Evolutionary conservation across 1,140 invertebrate species (phyloP).

Genomic region (Brachystomella parvula): DNA sequence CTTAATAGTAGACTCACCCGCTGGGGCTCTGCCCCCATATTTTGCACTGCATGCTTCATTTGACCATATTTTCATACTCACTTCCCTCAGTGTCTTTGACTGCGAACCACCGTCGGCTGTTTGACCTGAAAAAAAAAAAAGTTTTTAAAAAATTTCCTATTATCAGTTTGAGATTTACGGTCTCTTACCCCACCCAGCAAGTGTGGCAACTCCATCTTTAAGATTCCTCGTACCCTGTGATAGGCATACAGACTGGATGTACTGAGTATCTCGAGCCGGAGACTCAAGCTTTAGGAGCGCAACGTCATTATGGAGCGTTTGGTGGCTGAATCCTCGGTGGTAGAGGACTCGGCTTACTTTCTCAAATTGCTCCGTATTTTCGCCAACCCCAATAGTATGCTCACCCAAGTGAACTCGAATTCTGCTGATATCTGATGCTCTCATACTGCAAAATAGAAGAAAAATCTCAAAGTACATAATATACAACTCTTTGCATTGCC

Average conservation of each 20-base stretch:
- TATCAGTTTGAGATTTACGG: too few species aligned
- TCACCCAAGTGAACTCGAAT: slow-evolving; percentile 71
- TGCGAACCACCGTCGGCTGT: not conserved
- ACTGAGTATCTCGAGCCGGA: slow-evolving; percentile 39
- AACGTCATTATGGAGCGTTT: slow-evolving; percentile 40
- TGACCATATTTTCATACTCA: slow-evolving; percentile 72
- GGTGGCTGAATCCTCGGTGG: slow-evolving; percentile 28
- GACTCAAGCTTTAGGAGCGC: slow-evolving; percentile 40
- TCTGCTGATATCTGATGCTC: slow-evolving; percentile 71
- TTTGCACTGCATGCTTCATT: slow-evolving; percentile 67
- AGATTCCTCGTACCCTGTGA: slow-evolving; percentile 26
- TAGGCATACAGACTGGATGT: slow-evolving; percentile 42
- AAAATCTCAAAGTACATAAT: too few species aligned
- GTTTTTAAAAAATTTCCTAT: not conserved
- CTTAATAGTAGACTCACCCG: slow-evolving; percentile 39
- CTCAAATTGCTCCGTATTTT: slow-evolving; percentile 22
- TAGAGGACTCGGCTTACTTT: slow-evolving; percentile 21
- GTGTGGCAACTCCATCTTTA: slow-evolving; percentile 2
- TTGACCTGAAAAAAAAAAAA: slow-evolving; percentile 1
- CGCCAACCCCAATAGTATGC: slow-evolving; percentile 57
- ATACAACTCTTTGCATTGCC: slow-evolving; percentile 10
- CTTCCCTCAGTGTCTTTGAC: slow-evolving; percentile 60
- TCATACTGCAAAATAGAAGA: slow-evolving; percentile 60
- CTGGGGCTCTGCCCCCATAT: slow-evolving; percentile 72
- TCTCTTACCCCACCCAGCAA: slow-evolving; percentile 29